Evolutionary conservation across 2,888 invertebrate genomes (phyloP).

Genomic region (Pristionchus arcanus): DNA sequence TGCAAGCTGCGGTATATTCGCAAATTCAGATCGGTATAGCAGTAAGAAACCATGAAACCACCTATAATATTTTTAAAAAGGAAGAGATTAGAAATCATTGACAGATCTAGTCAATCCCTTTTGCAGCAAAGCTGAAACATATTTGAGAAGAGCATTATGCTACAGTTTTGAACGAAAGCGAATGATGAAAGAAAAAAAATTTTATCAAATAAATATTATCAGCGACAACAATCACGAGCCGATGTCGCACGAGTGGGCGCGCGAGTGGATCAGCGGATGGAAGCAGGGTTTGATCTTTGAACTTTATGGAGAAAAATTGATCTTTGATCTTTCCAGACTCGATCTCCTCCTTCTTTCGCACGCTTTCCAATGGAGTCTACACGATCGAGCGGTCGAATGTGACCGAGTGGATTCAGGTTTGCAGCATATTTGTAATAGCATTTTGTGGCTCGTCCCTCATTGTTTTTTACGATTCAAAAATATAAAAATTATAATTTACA

Average conservation of each 20-base stretch:
- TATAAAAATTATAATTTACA: not conserved
- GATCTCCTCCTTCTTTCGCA: conserved; percentile 72
- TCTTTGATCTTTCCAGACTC: conserved; percentile 65
- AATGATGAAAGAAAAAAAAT: too few species aligned
- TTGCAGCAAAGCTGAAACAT: too few species aligned
- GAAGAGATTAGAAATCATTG: too few species aligned
- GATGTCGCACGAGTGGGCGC: conserved; percentile 69
- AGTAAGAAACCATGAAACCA: too few species aligned
- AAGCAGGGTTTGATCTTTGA: conserved; percentile 63
- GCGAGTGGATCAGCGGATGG: conserved; percentile 71
- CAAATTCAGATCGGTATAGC: too few species aligned
- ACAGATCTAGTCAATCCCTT: too few species aligned
- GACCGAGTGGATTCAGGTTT: conserved; percentile 68
- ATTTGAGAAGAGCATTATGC: too few species aligned
- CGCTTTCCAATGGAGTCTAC: conserved; percentile 78
- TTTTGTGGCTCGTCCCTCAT: not conserved
- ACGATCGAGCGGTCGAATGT: conserved; percentile 74
- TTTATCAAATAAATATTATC: not conserved
- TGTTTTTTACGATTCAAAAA: not conserved
- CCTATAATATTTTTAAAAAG: too few species aligned
- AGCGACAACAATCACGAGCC: conserved; percentile 70
- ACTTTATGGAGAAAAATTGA: not conserved
- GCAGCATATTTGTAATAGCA: not conserved
- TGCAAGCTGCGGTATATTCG: too few species aligned
- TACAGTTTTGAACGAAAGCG: too few species aligned